A percentile compares a stretch with the other conserved stretches of the same genome.
Conservation (phyloP, 2,888 invertebrate genomes). For the Platerodrilus igneus region DNA sequence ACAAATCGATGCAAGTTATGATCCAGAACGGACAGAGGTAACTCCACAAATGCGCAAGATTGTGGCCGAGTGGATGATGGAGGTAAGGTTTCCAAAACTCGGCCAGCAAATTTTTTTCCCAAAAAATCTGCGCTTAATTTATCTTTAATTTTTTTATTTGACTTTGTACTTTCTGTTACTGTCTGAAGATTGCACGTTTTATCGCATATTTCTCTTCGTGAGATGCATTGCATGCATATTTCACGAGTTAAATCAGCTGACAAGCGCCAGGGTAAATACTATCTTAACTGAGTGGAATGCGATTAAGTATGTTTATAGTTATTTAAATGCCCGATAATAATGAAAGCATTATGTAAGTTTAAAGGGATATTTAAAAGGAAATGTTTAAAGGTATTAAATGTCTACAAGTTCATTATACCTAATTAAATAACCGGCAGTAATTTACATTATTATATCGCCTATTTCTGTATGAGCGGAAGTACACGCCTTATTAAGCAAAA, state of each 20-base stretch:
- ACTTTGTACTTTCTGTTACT: too few relatives aligned
- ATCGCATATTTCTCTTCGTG: slow-evolving; percentile 1
- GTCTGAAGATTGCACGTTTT: neutral
- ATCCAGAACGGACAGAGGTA: slow-evolving; percentile 81
- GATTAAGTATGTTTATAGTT: too few relatives aligned
- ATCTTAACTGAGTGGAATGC: too few relatives aligned
- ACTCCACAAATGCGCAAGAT: slow-evolving; percentile 87
- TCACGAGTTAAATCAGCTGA: slow-evolving; percentile 19
- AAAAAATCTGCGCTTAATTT: too few relatives aligned
- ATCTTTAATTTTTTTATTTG: slow-evolving; percentile 1
- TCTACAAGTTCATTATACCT: slow-evolving; percentile 21
- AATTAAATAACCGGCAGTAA: slow-evolving; percentile 14
- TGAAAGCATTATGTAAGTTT: too few relatives aligned
- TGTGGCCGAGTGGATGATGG: slow-evolving; percentile 96
- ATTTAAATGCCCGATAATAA: slow-evolving; percentile 16
- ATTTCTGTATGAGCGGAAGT: slow-evolving; percentile 18
- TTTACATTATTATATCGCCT: slow-evolving; percentile 18
- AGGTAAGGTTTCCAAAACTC: slow-evolving; percentile 59
- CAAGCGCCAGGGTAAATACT: too few relatives aligned
- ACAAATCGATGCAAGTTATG: slow-evolving; percentile 81
- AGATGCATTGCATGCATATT: slow-evolving; percentile 11
- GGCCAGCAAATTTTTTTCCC: slow-evolving; percentile 10
- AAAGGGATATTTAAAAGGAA: slow-evolving; percentile 21
- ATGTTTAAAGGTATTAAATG: slow-evolving; percentile 14
- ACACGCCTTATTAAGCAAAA: slow-evolving; percentile 18